phyloP scores from a whole-genome alignment of 1,140 invertebrate species.

The Himalopsyche phryganea region DNA sequence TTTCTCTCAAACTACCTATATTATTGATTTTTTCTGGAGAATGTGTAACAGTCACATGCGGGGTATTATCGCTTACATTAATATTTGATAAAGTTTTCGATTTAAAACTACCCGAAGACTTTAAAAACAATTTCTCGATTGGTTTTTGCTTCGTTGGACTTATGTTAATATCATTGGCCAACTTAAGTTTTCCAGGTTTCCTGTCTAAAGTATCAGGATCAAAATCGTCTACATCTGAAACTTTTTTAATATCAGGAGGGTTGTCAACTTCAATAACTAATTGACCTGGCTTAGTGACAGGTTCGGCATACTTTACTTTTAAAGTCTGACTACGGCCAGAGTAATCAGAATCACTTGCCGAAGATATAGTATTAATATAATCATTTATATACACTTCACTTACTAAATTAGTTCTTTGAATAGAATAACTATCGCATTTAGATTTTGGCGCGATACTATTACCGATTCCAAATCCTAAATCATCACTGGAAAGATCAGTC shows the following conservation, averaged over 20 bases:
- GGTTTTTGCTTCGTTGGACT: conserved; percentile 5
- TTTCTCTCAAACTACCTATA: conserved; percentile 67
- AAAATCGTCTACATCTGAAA: conserved; percentile 59
- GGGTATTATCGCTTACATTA: conserved; percentile 16
- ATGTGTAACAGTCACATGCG: conserved; percentile 36
- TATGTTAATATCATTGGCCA: conserved; percentile 19
- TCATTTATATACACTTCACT: conserved; percentile 33
- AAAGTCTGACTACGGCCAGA: conserved; percentile 28
- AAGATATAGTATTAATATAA: conserved; percentile 18
- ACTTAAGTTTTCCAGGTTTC: conserved; percentile 55
- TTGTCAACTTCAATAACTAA: conserved; percentile 71
- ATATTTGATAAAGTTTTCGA: conserved; percentile 36
- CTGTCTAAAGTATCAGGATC: conserved; percentile 80
- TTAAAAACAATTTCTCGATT: conserved; percentile 53
- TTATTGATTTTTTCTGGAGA: conserved; percentile 41
- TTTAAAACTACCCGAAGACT: conserved; percentile 63
- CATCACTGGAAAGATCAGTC: conserved; percentile 13
- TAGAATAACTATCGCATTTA: conserved; percentile 13
- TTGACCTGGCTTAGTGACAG: conserved; percentile 60
- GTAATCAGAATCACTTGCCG: conserved; percentile 15
- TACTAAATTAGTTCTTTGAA: conserved; percentile 22
- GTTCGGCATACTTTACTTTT: conserved; percentile 56
- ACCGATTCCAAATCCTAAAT: conserved; percentile 7
- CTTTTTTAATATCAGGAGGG: conserved; percentile 50
- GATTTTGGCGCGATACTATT: conserved; percentile 8